A percentile compares a stretch with the other conserved stretches of the same genome.
These are phyloP conservation scores for Scatophagus argus DNA, from an alignment of 2,113 vertebrate genomes.

Conservation along the genomic window DNA sequence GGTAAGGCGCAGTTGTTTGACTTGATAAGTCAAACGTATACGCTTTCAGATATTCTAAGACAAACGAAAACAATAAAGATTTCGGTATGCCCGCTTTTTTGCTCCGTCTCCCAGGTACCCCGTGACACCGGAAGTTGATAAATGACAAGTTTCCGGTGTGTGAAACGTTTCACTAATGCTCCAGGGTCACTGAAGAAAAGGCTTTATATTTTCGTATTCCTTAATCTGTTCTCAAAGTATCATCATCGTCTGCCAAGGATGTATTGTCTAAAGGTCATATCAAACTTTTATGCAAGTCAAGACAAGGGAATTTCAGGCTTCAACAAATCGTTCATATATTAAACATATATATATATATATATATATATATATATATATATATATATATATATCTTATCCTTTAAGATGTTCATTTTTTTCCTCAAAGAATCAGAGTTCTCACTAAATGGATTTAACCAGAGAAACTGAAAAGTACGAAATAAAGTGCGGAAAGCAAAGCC, in stretches of 20 bases:
- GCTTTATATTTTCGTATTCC: not conserved
- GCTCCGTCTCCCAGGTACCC: conserved; percentile 71
- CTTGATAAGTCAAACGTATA: conserved; percentile 21
- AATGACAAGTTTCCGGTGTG: conserved; percentile 53
- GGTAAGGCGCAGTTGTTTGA: not conserved
- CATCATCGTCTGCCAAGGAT: not conserved
- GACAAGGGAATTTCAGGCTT: not conserved
- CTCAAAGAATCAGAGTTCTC: not conserved
- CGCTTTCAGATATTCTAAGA: not conserved
- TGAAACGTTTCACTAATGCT: not conserved
- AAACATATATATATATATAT: no score
- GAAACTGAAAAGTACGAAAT: not conserved
- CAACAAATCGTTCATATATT: not conserved
- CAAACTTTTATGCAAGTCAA: not conserved
- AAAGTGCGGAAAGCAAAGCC: conserved; percentile 7
- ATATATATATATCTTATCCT: no score
- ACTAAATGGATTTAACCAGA: not conserved
- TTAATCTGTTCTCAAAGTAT: not conserved
- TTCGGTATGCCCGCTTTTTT: conserved; percentile 78
- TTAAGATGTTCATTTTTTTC: not conserved
- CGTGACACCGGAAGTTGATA: conserved; percentile 81
- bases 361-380: no score
- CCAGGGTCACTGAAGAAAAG: not conserved
- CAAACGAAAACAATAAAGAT: conserved; percentile 56
- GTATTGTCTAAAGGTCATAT: not conserved